phyloP scores from a whole-genome alignment of 2,797 vertebrate genomes.

The Glossophaga mutica region DNA sequence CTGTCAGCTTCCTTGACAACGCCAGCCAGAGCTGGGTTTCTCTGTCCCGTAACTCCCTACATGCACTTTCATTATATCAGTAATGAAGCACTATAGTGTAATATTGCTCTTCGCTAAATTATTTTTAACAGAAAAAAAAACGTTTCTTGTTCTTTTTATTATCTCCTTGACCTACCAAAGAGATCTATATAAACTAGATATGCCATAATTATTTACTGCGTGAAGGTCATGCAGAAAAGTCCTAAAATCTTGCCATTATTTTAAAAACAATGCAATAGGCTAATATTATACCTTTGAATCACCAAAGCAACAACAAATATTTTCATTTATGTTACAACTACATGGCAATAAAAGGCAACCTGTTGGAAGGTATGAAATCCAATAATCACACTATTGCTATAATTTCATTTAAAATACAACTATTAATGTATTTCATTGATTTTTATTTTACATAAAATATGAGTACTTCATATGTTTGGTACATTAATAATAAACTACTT shows the following conservation, averaged over 20 bases:
- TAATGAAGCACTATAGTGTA: neutral
- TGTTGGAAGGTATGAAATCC: constrained; percentile 37
- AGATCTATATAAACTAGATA: neutral
- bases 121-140: neutral
- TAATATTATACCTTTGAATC: neutral
- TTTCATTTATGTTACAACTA: constrained; percentile 29
- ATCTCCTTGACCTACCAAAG: neutral
- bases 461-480: neutral
- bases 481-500: neutral
- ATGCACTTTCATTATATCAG: neutral
- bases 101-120: neutral
- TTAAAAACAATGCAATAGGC: neutral
- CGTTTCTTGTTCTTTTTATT: neutral
- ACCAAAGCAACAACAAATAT: neutral
- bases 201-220: neutral
- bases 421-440: neutral
- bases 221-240: neutral
- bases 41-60: neutral
- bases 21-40: neutral
- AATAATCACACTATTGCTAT: neutral
- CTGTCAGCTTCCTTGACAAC: neutral
- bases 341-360: constrained; percentile 25
- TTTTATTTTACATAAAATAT: constrained; percentile 11
- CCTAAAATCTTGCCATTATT: neutral
- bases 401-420: constrained; percentile 32